These are phyloP conservation scores for Uropetala carovei DNA, from an alignment of 2,888 invertebrate species.

Conservation along the genomic window DNA sequence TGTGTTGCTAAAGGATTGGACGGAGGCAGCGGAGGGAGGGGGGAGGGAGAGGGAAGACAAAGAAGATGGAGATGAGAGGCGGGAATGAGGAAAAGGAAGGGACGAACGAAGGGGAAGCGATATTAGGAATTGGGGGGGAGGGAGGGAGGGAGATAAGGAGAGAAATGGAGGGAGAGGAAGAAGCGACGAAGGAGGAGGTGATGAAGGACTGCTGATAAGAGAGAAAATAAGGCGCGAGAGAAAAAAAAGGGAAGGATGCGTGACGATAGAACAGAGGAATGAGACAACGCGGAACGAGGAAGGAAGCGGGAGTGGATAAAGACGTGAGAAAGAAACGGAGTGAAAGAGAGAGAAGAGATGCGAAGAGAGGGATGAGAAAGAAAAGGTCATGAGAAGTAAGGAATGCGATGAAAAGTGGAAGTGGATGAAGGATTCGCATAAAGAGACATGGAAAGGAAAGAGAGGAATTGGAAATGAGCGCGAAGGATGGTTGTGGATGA, in stretches of 20 bases:
- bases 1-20: constrained; percentile 36
- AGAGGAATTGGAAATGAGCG: too few species aligned
- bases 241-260: not conserved
- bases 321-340: too few species aligned
- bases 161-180: not conserved
- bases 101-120: not conserved
- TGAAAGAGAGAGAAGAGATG: too few species aligned
- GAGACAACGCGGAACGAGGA: too few species aligned
- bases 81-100: not conserved
- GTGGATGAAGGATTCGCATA: too few species aligned
- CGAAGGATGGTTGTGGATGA: too few species aligned
- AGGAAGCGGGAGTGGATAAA: too few species aligned
- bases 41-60: not conserved
- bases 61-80: not conserved
- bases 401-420: too few species aligned
- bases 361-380: too few species aligned
- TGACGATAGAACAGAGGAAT: too few species aligned
- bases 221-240: not conserved
- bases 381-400: too few species aligned
- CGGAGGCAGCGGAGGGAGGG: not conserved
- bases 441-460: too few species aligned
- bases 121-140: not conserved
- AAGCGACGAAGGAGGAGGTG: not conserved
- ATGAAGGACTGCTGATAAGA: not conserved
- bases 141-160: not conserved